Percentiles rank a stretch among this genome's conserved stretches.
Evolutionary conservation across 2,113 vertebrate genomes (phyloP).

Genomic region (Channa argus): DNA sequence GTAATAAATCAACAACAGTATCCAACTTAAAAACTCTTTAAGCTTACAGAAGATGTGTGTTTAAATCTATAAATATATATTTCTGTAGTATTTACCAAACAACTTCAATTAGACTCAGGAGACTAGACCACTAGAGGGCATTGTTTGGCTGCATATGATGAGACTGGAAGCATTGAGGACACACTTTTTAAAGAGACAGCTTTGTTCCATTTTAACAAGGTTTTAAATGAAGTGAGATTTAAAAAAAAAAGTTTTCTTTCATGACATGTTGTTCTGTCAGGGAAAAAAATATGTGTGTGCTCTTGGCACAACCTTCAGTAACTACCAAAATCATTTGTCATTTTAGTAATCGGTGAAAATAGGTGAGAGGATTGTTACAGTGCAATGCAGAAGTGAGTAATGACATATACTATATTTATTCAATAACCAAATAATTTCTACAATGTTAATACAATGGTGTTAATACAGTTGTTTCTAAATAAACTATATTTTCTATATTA

Average conservation of each 20-base stretch:
- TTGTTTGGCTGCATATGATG: constrained; percentile 34
- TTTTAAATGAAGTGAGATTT: background rate
- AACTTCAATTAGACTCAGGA: background rate
- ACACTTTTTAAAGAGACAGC: background rate
- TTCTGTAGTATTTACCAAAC: too few relatives aligned
- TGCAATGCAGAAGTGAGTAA: background rate
- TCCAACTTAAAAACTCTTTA: background rate
- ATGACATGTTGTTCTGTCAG: background rate
- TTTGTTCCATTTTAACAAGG: background rate
- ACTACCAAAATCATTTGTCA: too few relatives aligned
- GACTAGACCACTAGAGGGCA: constrained; percentile 58
- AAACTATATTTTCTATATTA: too few relatives aligned
- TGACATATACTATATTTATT: background rate
- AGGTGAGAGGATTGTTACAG: background rate
- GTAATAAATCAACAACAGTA: background rate
- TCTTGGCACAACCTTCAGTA: too few relatives aligned
- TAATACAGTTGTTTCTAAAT: too few relatives aligned
- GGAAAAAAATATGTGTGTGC: too few relatives aligned
- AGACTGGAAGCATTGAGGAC: background rate
- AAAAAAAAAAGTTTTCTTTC: background rate
- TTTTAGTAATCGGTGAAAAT: too few relatives aligned
- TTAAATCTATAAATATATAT: background rate
- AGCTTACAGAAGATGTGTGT: background rate
- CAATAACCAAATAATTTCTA: too few relatives aligned
- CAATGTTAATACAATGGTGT: too few relatives aligned